phyloP scores from a whole-genome alignment of 2,797 vertebrate genomes.

The Dendrocincla tyrannina region DNA sequence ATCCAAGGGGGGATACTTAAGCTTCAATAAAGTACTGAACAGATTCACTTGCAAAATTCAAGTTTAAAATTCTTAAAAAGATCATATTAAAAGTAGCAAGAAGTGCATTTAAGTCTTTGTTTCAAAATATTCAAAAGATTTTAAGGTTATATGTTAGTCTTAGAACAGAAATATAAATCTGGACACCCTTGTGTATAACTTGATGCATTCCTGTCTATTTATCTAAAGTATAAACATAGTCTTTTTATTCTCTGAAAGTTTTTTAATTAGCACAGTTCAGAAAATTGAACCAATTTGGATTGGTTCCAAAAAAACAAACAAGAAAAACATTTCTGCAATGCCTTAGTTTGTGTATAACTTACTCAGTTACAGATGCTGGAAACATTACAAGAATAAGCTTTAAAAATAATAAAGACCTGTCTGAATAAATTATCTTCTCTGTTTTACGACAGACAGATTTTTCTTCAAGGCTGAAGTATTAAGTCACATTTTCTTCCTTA shows the following conservation, averaged over 20 bases:
- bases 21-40: not conserved
- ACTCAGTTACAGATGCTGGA: not conserved
- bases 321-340: not conserved
- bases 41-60: not conserved
- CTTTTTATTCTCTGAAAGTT: not conserved
- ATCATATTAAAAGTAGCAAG: not conserved
- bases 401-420: not conserved
- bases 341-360: not conserved
- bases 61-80: not conserved
- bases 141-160: not conserved
- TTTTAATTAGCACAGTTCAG: slow-evolving; percentile 23
- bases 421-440: not conserved
- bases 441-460: not conserved
- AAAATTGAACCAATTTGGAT: slow-evolving; percentile 5
- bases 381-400: not conserved
- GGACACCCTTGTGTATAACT: not conserved
- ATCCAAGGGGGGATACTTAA: not conserved
- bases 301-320: slow-evolving; percentile 47
- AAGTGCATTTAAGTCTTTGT: not conserved
- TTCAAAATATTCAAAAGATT: accelerated
- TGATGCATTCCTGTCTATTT: not conserved
- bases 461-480: not conserved
- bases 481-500: not conserved
- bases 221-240: accelerated
- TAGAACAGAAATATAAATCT: not conserved